Conservation (phyloP, 2,888 invertebrate genomes). For the Nesidiocoris tenuis region DNA sequence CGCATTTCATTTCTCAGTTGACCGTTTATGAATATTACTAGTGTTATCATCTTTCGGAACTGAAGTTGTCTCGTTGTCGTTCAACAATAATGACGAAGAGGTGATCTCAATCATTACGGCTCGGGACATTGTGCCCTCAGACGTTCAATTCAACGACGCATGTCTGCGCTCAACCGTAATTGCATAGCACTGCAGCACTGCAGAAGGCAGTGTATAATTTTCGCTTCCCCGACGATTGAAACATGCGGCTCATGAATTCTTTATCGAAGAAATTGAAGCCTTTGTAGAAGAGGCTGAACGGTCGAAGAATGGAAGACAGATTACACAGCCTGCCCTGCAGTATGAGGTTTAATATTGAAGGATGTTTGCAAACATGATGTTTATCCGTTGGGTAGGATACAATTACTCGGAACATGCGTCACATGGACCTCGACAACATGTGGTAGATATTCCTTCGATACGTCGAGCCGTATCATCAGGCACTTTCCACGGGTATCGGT, state of each 20-base stretch:
- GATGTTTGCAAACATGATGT: constrained; percentile 11
- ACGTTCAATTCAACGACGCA: neutral
- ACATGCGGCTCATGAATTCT: constrained; percentile 12
- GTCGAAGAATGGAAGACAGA: neutral
- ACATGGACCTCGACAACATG: constrained; percentile 26
- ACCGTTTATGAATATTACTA: neutral
- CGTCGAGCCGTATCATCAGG: neutral
- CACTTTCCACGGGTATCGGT: constrained; percentile 2
- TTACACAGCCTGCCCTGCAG: neutral
- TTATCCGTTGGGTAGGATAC: neutral
- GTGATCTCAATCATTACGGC: neutral
- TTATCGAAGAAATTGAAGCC: constrained; percentile 4
- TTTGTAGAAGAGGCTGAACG: neutral
- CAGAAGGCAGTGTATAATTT: neutral
- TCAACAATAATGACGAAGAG: neutral
- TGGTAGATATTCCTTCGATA: constrained; percentile 13
- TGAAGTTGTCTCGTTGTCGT: neutral
- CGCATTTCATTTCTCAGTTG: neutral
- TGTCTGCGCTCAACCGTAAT: neutral
- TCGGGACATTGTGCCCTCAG: neutral
- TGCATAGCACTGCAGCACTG: neutral
- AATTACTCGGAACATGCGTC: neutral
- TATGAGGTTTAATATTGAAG: neutral
- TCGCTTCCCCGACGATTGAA: constrained; percentile 3
- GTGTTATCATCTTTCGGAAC: neutral